Base-by-base conservation (phyloP, 2,888 invertebrate species). In the Listrodromus nycthemerus region DNA sequence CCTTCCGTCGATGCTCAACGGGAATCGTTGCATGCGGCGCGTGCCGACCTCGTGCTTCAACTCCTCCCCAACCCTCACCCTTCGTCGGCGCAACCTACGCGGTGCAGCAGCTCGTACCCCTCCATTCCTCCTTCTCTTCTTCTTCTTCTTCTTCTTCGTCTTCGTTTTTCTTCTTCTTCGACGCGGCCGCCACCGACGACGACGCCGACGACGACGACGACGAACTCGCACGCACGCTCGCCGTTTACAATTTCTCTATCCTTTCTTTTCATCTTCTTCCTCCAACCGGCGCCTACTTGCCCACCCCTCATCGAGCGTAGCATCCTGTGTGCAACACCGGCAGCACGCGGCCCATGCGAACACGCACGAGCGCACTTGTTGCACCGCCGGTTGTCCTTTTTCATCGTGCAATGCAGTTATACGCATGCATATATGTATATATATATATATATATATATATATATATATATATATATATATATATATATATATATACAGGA, bases 21-120 rank as follows among this genome's bases (percentile, higher is more conserved):
- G 58, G 86, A 92, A 91, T 91, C 91, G 92, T 91, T 92, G 92
- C 92, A 92, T 89, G 91, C 90, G 93, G 92, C 93, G 92, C 93
- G 93, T 93, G 93, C 92, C 93, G 88, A 92, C 90, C 93, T 91
- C 92, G 92, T 92, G 91, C 90, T 81, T 63, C 81, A 71, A 87
- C 89, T 88, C 83, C 89, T 85, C 88, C 88, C 85, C 84, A 66
- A 79, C 84, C 87, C 89, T 86, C 78, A 74, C 85, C 90, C 89
- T 88, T 88, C 90, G 87, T 86, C 71, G 70, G 58, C 78, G 63
- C 74, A 80, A 71, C 88, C 89, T 84, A 86, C 87, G 83, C 88
- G 88, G 88, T 71, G 83, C 77, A 71, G 76, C 82, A 70, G 65
- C 52, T 73, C 82, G 82, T 75, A 63, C 84, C 84, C 82, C 70